These are phyloP conservation scores for Ammodytes marinus DNA, from an alignment of 2,113 vertebrate species.

Conservation along the genomic window DNA sequence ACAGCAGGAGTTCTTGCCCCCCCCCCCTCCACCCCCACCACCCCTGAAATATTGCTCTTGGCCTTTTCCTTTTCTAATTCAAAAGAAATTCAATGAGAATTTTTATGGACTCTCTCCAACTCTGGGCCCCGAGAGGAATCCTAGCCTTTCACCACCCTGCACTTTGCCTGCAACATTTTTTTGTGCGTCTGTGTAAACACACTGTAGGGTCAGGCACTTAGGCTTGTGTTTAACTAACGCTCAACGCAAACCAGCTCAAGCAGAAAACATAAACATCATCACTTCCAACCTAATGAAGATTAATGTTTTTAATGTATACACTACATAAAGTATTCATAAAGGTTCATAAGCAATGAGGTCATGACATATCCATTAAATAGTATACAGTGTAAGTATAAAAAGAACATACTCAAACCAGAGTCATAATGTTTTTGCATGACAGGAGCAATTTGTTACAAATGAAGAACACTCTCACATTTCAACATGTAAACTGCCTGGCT, in stretches of 20 bases:
- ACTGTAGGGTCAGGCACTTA: background rate
- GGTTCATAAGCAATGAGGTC: slow-evolving; percentile 1
- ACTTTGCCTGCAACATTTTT: slow-evolving; percentile 22
- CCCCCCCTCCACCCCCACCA: too few relatives aligned
- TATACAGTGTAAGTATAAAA: slow-evolving; percentile 5
- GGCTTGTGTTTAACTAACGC: background rate
- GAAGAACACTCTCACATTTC: slow-evolving; percentile 23
- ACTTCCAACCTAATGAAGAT: slow-evolving; percentile 1
- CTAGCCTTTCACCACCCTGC: slow-evolving; percentile 10
- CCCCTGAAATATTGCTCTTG: background rate
- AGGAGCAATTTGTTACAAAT: slow-evolving; percentile 43
- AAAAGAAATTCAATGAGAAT: slow-evolving; percentile 3
- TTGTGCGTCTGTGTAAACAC: slow-evolving; percentile 24
- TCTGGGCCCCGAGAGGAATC: slow-evolving; percentile 10
- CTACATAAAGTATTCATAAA: background rate
- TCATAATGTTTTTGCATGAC: slow-evolving; percentile 30
- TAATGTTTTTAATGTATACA: background rate
- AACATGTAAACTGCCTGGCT: slow-evolving; percentile 15
- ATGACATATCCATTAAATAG: background rate
- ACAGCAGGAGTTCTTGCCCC: background rate
- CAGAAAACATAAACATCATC: slow-evolving; percentile 9
- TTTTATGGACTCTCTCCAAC: slow-evolving; percentile 14
- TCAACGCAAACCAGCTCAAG: background rate
- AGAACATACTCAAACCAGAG: background rate
- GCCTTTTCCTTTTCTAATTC: background rate